A percentile compares a stretch with the other conserved stretches of the same genome.
phyloP scores from a whole-genome alignment of 2,888 invertebrate genomes.

The Spisula solida region DNA sequence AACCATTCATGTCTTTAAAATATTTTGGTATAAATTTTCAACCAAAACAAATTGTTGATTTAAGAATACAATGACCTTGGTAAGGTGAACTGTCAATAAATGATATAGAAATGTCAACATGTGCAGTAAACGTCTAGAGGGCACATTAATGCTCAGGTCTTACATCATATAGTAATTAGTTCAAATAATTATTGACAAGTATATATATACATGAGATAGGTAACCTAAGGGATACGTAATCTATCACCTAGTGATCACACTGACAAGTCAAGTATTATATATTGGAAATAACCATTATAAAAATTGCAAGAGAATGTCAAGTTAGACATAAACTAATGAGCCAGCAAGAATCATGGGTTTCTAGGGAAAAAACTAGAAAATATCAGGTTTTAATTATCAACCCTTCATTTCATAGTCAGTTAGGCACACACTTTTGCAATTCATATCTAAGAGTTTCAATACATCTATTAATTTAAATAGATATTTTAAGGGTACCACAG shows the following conservation, averaged over 20 bases:
- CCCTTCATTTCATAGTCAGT: too few relatives aligned
- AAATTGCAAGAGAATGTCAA: conserved; percentile 3
- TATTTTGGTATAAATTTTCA: neutral
- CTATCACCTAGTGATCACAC: neutral
- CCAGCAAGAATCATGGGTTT: neutral
- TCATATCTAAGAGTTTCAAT: too few relatives aligned
- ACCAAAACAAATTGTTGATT: conserved; percentile 7
- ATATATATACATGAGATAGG: neutral
- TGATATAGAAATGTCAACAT: neutral
- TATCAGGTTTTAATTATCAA: too few relatives aligned
- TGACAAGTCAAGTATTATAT: neutral
- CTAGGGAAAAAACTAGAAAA: neutral
- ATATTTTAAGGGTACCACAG: too few relatives aligned
- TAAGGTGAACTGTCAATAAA: neutral
- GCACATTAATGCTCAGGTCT: neutral
- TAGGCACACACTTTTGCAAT: too few relatives aligned
- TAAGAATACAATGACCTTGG: neutral
- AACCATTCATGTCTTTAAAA: too few relatives aligned
- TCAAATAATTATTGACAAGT: conserved; percentile 15
- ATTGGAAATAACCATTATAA: neutral
- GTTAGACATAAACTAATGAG: neutral
- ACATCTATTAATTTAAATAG: too few relatives aligned
- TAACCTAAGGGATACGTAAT: neutral
- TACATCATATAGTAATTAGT: conserved; percentile 26
- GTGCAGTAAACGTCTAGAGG: neutral